A percentile compares a stretch with the other conserved stretches of the same genome.
These are phyloP conservation scores for Shinisaurus crocodilurus DNA, from an alignment of 2,113 vertebrate species.

Conservation along the genomic window DNA sequence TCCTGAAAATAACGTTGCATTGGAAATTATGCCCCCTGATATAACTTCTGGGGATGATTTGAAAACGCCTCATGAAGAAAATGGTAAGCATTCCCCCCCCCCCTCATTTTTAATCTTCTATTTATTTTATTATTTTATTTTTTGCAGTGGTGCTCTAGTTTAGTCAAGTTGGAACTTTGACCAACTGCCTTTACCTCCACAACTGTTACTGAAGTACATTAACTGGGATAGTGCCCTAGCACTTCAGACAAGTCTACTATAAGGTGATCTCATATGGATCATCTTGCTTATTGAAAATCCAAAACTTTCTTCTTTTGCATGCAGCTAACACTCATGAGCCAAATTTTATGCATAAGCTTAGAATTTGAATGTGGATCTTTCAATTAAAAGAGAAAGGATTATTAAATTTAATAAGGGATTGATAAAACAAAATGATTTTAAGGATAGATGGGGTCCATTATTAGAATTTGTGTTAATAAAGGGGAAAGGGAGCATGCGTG, in stretches of 20 bases:
- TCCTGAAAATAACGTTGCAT: slow-evolving; percentile 7
- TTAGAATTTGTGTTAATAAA: too few species aligned
- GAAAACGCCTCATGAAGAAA: slow-evolving; percentile 48
- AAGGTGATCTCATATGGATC: slow-evolving; percentile 6
- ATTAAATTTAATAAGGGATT: too few species aligned
- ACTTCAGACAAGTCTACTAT: slow-evolving; percentile 33
- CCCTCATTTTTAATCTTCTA: neutral
- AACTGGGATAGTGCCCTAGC: neutral
- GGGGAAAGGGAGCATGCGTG: too few species aligned
- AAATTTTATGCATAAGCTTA: neutral
- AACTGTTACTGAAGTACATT: neutral
- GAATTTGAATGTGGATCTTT: slow-evolving; percentile 6
- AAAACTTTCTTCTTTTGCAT: slow-evolving; percentile 8
- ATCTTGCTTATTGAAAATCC: slow-evolving; percentile 42
- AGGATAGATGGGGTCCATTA: too few species aligned
- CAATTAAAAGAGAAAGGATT: too few species aligned
- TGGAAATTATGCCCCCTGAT: slow-evolving; percentile 15
- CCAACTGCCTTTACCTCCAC: accelerated
- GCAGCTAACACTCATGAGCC: neutral
- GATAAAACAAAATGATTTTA: too few species aligned
- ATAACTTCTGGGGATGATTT: slow-evolving; percentile 46
- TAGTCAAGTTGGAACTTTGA: neutral
- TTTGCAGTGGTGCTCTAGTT: neutral
- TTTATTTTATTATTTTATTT: neutral
- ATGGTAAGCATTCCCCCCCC: slow-evolving; percentile 62